phyloP scores from a whole-genome alignment of 1,140 invertebrate genomes.

The Euwallacea similis region DNA sequence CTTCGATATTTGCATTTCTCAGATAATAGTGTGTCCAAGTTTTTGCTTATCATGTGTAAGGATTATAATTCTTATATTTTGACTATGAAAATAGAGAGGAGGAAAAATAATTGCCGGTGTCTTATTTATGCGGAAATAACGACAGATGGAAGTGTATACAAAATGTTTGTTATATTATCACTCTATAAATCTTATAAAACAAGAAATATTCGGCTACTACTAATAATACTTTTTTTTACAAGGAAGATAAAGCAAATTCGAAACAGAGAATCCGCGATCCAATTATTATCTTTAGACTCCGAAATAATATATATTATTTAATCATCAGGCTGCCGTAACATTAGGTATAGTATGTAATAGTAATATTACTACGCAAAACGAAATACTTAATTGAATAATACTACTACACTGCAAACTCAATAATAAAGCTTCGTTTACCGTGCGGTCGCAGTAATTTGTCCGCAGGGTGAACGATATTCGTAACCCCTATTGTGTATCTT shows the following conservation, averaged over 20 bases:
- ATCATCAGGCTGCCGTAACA: background rate
- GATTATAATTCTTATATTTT: slow-evolving; percentile 51
- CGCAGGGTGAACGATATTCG: too few relatives aligned
- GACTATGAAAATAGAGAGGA: slow-evolving; percentile 46
- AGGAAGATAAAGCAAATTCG: slow-evolving; percentile 6
- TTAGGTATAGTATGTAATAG: background rate
- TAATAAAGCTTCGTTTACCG: background rate
- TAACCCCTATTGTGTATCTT: too few relatives aligned
- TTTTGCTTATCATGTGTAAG: slow-evolving; percentile 49
- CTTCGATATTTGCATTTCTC: slow-evolving; percentile 34
- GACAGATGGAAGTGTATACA: slow-evolving; percentile 5
- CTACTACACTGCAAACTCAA: background rate
- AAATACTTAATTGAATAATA: background rate
- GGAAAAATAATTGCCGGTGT: background rate
- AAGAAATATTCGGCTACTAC: slow-evolving; percentile 18
- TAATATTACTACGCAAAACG: background rate
- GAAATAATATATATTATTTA: slow-evolving; percentile 4
- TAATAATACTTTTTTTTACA: slow-evolving; percentile 30
- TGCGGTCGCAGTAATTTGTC: too few relatives aligned
- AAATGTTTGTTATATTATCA: slow-evolving; percentile 32
- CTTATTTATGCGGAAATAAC: too few relatives aligned
- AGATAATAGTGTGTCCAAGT: slow-evolving; percentile 49
- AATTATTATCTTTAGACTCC: slow-evolving; percentile 8
- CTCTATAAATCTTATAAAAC: slow-evolving; percentile 36
- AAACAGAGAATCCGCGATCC: slow-evolving; percentile 7